phyloP scores from a whole-genome alignment of 2,888 invertebrate genomes.

The Ernsta delagoae region DNA sequence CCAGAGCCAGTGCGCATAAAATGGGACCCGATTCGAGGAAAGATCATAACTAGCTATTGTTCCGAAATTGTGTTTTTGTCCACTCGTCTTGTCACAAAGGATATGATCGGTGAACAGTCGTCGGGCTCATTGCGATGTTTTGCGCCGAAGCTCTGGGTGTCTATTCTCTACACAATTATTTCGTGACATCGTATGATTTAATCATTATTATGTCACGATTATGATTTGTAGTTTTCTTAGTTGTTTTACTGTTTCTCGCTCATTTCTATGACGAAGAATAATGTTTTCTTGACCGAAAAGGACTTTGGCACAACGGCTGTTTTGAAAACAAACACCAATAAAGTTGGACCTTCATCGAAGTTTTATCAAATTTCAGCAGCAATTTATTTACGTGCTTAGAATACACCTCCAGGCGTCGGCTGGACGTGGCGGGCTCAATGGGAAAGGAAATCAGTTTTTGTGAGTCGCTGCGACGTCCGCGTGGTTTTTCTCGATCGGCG shows the following conservation, averaged over 20 bases:
- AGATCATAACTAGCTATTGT: constrained; percentile 22
- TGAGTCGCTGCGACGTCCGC: constrained; percentile 39
- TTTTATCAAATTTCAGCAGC: too few species aligned
- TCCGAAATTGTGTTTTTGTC: constrained; percentile 25
- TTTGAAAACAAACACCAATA: background rate
- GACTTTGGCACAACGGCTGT: background rate
- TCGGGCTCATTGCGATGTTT: constrained; percentile 7
- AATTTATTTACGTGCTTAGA: background rate
- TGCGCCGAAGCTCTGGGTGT: background rate
- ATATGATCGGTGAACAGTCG: constrained; percentile 5
- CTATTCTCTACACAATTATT: background rate
- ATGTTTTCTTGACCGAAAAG: too few species aligned
- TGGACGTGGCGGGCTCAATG: constrained; percentile 42
- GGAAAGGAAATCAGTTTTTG: constrained; percentile 49
- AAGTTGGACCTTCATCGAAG: too few species aligned
- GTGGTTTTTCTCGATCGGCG: constrained; percentile 32
- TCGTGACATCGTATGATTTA: background rate
- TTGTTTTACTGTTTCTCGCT: too few species aligned
- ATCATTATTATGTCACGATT: too few species aligned
- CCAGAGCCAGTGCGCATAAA: constrained; percentile 1
- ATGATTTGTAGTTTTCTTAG: too few species aligned
- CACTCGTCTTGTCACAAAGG: constrained; percentile 8
- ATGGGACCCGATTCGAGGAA: constrained; percentile 16
- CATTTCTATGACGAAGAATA: too few species aligned
- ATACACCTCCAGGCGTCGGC: constrained; percentile 5